Evolutionary conservation across 2,888 invertebrate genomes (phyloP), one percentile per base, ranked within the genome.

Genomic region (Noctua janthe): DNA sequence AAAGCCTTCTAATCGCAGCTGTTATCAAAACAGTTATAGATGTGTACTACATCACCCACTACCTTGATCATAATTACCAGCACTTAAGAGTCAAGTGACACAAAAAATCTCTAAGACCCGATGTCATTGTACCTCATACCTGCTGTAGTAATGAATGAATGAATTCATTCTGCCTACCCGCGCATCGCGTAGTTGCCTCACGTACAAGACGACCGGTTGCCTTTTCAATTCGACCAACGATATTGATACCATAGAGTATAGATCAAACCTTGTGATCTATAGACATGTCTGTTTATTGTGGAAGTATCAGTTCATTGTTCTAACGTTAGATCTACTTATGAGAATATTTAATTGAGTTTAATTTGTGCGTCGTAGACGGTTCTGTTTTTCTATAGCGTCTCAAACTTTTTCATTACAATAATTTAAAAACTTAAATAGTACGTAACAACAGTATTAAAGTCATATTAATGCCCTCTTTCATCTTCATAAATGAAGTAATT

Each of bases 151-250:
- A 90, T 89, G 92, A 92, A 89, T 90, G 92, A 91, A 95, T 95
- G 94, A 91, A 92, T 93, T 92, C 90, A 91, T 91, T 91, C 90
- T 81, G 80, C 79, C 90, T 90, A 91, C 92, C 91, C 90, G 90
- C 90, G 89, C 88, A 91, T 91, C 88, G 87, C 84, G 93, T 90
- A 95, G 91, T 94, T 91, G 87, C 81, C 93, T 92, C 96, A 96
- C 96, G 96, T 95, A 90, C 91, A 86, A 73, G 75, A 86, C 90
- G 91, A 92, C 92, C 92, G 93, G 92, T 92, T 91, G 89, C 88
- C 90, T 92, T 92, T 94, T 92, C 91, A 91, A 93, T 92, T 92
- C 90, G 87, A 92, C 88, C 90, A 91, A 91, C 87, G 88, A 90
- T 92, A 91, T 87, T 90, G 90, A 81, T 82, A 74, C 80, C 89